A percentile compares a stretch with the other conserved stretches of the same genome.
These are phyloP conservation scores for Ceraclea dissimilis DNA, from an alignment of 2,888 invertebrate genomes.

Conservation along the genomic window DNA sequence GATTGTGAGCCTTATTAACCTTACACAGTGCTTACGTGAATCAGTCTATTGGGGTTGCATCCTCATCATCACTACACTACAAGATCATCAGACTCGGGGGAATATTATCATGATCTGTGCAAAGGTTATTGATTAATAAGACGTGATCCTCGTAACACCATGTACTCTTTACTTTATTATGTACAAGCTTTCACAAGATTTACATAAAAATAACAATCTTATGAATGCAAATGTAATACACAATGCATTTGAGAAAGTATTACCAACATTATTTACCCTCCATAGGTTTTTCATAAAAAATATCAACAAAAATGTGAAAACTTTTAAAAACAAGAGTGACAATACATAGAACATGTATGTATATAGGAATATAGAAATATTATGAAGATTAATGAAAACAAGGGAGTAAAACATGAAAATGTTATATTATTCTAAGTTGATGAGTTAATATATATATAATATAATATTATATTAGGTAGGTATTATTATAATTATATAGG, in stretches of 20 bases:
- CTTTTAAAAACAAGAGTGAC: constrained; percentile 8
- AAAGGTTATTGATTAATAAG: neutral
- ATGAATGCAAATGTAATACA: constrained; percentile 15
- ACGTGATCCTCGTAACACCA: constrained; percentile 20
- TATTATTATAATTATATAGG: constrained; percentile 9
- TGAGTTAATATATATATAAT: constrained; percentile 9
- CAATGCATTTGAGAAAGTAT: neutral
- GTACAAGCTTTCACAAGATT: constrained; percentile 26
- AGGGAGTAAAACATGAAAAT: constrained; percentile 13
- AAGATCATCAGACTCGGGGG: too few species aligned
- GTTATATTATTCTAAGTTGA: constrained; percentile 8
- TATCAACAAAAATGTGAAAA: constrained; percentile 15
- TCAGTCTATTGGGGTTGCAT: too few species aligned
- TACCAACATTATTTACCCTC: neutral
- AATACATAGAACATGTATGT: constrained; percentile 4
- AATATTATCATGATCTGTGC: too few species aligned
- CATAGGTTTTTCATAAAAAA: constrained; percentile 4
- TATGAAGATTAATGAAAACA: constrained; percentile 13
- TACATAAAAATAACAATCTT: constrained; percentile 24
- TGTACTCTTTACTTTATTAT: constrained; percentile 25
- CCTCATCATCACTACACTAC: too few species aligned
- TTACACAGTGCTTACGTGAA: too few species aligned
- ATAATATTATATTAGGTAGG: too few species aligned
- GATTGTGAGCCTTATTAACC: too few species aligned
- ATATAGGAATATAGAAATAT: neutral